Percentiles rank a stretch among this genome's conserved stretches.
Evolutionary conservation across 2,797 vertebrate species (phyloP).

Genomic region (Alectoris magna): DNA sequence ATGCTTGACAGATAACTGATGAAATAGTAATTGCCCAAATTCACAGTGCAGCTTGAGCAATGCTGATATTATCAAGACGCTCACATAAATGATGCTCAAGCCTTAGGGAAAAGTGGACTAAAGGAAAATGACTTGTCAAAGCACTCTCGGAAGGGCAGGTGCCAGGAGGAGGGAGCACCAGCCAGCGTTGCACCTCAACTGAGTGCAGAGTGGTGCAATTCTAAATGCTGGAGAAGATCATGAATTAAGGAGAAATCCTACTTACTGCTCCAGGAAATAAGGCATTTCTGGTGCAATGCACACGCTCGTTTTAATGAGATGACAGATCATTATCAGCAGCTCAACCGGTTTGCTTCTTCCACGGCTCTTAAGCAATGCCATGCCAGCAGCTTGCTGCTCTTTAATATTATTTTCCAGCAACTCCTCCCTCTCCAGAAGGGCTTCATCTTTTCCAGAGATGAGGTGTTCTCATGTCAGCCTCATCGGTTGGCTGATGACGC

Average conservation of each 20-base stretch:
- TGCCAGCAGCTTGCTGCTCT: background rate
- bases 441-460: background rate
- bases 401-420: background rate
- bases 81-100: background rate
- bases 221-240: background rate
- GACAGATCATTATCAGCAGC: background rate
- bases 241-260: background rate
- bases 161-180: background rate
- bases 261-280: background rate
- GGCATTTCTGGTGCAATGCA: background rate
- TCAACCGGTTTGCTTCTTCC: conserved; percentile 3
- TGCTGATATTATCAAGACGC: background rate
- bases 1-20: background rate
- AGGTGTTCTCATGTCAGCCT: background rate
- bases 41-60: conserved; percentile 17
- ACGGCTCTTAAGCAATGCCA: background rate
- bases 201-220: background rate
- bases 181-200: background rate
- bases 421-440: background rate
- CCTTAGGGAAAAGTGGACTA: background rate
- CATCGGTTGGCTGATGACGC: background rate
- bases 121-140: background rate
- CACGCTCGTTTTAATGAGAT: background rate
- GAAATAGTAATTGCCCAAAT: background rate
- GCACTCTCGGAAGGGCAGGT: background rate